Base-by-base conservation (phyloP, 2,797 vertebrate species). In the Pseudochaenichthys georgianus region DNA sequence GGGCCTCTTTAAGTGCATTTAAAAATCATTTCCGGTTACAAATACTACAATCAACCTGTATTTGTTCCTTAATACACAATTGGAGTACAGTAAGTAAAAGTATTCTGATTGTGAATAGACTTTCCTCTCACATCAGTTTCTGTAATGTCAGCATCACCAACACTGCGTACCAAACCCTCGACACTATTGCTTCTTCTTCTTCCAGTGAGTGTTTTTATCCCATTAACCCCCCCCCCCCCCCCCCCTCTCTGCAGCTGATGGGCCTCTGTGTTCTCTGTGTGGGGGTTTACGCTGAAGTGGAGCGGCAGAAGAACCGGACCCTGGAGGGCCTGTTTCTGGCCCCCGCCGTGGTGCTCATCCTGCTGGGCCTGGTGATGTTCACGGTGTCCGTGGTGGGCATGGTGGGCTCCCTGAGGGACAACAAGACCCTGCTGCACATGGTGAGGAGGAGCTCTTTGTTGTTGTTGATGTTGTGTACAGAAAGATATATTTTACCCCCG, bases 341-440 rank as follows among this genome's bases (percentile, higher is more conserved):
- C 31, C 97, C 97, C 0, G 97, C 97, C 0, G 89, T 98, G 86
- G 90, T 98, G 48, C 96, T 98, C 34, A 96, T 97, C 68, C 94
- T 98, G 67, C 92, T 97, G 85, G 97, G 97, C 8, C 78, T 95
- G 59, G 94, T 95, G 66, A 96, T 98, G 96, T 98, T 98, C 42
- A 91, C 93, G 0, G 96, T 98, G 76, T 97, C 97, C 0, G 90
- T 97, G 34, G 90, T 97, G 17, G 97, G 97, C 41, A 96, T 96
- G 95, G 92, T 98, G 1, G 97, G 96, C n/a, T 97, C 96, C 50
- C 95, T 98, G 28, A 84, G 97, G 64, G 97, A 98, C 94, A 98
- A 97, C 91, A 94, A 95, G 75, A 93, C 92, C 0, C 94, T 98
- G 82, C 93, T 97, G 55, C 96, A 96, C 92, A 95, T 85, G 92